Evolutionary conservation across 2,888 invertebrate species (phyloP).

Genomic region (Baronia brevicornis): DNA sequence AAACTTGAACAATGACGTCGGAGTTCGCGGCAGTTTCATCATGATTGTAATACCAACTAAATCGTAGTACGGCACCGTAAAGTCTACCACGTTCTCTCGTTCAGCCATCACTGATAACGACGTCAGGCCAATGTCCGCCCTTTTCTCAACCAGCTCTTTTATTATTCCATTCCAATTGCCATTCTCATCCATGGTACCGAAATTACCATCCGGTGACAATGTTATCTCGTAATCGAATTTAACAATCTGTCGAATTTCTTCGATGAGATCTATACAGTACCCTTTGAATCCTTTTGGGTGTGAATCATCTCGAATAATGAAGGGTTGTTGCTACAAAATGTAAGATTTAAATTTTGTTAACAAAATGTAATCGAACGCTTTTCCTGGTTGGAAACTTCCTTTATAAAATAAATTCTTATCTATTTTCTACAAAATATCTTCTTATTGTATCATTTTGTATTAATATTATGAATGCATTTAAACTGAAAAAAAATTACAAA

Average conservation of each 20-base stretch:
- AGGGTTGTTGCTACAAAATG: conserved; percentile 84
- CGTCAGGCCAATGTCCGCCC: conserved; percentile 94
- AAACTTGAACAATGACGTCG: conserved; percentile 96
- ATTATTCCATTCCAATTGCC: conserved; percentile 92
- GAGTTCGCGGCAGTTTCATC: conserved; percentile 92
- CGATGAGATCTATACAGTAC: conserved; percentile 95
- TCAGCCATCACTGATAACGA: conserved; percentile 98
- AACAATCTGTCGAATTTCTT: conserved; percentile 88
- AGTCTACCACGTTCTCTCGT: conserved; percentile 96
- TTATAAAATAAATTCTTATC: conserved; percentile 17
- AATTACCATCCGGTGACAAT: conserved; percentile 86
- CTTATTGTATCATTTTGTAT: too few relatives aligned
- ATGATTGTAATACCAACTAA: conserved; percentile 97
- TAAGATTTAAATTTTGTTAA: conserved; percentile 8
- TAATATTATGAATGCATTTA: too few relatives aligned
- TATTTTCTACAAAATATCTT: conserved; percentile 18
- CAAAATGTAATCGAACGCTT: too few relatives aligned
- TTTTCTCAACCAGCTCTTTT: conserved; percentile 86
- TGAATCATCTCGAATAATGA: conserved; percentile 82
- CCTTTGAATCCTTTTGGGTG: conserved; percentile 84
- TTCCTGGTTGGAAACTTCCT: too few relatives aligned
- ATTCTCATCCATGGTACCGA: conserved; percentile 92
- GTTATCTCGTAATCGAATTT: conserved; percentile 94
- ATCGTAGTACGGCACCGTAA: conserved; percentile 98
- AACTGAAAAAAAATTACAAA: too few relatives aligned